Conservation (phyloP, 1,140 invertebrate genomes). For the Yoshiicerus persimilis region DNA sequence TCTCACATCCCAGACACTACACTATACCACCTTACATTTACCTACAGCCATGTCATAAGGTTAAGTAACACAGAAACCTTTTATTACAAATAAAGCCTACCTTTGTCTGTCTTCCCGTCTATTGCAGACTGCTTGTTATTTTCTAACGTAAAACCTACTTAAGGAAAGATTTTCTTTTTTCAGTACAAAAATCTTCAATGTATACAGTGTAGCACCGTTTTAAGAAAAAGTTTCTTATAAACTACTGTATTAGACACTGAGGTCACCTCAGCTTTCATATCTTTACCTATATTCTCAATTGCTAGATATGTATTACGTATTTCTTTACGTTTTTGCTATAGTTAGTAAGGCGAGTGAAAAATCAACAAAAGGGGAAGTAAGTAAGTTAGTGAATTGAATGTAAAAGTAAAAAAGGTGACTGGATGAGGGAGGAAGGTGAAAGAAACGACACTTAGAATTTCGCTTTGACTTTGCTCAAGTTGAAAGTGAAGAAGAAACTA, state of each 20-base stretch:
- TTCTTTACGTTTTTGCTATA: too few species aligned
- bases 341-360: slow-evolving; percentile 28
- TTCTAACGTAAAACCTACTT: not conserved
- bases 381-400: slow-evolving; percentile 11
- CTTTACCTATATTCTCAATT: too few species aligned
- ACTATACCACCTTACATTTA: too few species aligned
- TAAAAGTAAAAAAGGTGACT: slow-evolving; percentile 33
- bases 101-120: not conserved
- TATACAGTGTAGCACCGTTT: not conserved
- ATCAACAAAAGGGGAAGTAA: slow-evolving; percentile 33
- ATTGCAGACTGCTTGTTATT: not conserved
- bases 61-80: not conserved
- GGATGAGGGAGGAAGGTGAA: slow-evolving; percentile 39
- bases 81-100: not conserved
- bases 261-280: too few species aligned
- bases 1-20: too few species aligned
- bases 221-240: not conserved
- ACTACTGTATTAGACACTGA: not conserved
- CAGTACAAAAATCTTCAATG: not conserved
- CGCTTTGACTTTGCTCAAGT: not conserved
- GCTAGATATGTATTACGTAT: too few species aligned
- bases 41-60: too few species aligned
- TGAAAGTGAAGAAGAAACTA: not conserved
- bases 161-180: not conserved
- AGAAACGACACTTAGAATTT: slow-evolving; percentile 32